phyloP scores from a whole-genome alignment of 2,888 invertebrate species.

The Venustoraphidia nigricollis region DNA sequence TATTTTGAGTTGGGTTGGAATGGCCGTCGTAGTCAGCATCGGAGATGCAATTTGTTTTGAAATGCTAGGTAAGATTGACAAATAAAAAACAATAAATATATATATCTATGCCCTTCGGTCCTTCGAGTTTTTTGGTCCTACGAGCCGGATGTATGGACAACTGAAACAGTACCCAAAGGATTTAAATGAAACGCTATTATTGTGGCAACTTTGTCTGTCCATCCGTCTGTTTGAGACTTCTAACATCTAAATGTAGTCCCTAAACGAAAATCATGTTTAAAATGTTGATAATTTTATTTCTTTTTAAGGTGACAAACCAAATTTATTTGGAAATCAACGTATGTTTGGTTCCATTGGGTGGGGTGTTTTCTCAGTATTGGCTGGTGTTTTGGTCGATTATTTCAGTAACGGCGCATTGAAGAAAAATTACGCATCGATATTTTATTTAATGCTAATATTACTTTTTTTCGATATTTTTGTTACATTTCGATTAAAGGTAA shows the following conservation, averaged over 20 bases:
- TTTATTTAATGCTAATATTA: conserved; percentile 54
- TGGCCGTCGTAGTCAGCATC: conserved; percentile 75
- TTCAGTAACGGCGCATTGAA: conserved; percentile 45
- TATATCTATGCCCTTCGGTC: too few species aligned
- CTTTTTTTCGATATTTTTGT: conserved; percentile 50
- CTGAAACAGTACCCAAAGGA: too few species aligned
- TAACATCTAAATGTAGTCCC: too few species aligned
- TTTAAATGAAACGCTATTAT: too few species aligned
- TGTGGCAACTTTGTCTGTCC: too few species aligned
- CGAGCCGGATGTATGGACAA: too few species aligned
- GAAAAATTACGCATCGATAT: conserved; percentile 68
- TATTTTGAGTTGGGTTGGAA: conserved; percentile 66
- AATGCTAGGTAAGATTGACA: conserved; percentile 43
- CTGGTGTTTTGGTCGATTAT: conserved; percentile 63
- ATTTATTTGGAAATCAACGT: conserved; percentile 70
- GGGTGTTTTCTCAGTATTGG: conserved; percentile 60
- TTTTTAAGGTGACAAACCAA: conserved; percentile 47
- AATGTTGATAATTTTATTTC: not conserved
- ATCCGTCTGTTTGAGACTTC: too few species aligned
- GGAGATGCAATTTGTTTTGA: conserved; percentile 84
- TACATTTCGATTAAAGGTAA: conserved; percentile 45
- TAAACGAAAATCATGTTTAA: too few species aligned
- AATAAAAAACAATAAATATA: too few species aligned
- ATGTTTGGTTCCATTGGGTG: conserved; percentile 81
- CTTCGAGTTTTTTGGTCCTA: too few species aligned